Percentiles rank a stretch among this genome's conserved stretches.
Conservation (phyloP, 2,113 vertebrate species). For the Ptychochromis oligacanthus region DNA sequence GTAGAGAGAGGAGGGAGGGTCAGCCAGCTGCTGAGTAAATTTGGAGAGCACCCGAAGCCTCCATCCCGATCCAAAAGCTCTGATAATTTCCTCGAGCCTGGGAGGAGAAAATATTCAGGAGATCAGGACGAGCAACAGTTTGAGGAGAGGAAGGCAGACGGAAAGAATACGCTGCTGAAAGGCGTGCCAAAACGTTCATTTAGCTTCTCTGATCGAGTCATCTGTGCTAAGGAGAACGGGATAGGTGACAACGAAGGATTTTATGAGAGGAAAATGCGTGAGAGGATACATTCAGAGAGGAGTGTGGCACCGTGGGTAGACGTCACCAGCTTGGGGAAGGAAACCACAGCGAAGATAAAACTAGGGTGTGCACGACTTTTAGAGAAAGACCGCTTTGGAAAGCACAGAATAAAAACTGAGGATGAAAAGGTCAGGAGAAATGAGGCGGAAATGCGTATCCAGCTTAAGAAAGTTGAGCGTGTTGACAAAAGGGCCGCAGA, state of each 20-base stretch:
- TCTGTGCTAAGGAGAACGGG: constrained; percentile 58
- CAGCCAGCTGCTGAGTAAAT: constrained; percentile 81
- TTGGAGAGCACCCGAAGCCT: constrained; percentile 73
- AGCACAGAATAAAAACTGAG: neutral
- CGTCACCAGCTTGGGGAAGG: constrained; percentile 8
- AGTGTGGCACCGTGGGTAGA: neutral
- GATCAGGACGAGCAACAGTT: constrained; percentile 47
- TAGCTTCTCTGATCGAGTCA: constrained; percentile 76
- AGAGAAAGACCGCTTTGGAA: constrained; percentile 36
- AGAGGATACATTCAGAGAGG: constrained; percentile 60
- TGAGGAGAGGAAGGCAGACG: neutral
- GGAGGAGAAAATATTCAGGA: constrained; percentile 49
- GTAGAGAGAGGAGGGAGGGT: constrained; percentile 77
- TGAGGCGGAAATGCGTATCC: constrained; percentile 1
- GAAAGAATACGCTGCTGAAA: constrained; percentile 23
- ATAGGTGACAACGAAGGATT: neutral
- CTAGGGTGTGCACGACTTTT: constrained; percentile 17
- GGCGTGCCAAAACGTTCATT: constrained; percentile 72
- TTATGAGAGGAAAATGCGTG: constrained; percentile 24
- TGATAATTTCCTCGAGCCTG: constrained; percentile 71
- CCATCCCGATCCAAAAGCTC: constrained; percentile 82
- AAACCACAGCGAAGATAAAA: constrained; percentile 33
- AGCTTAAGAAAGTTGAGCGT: constrained; percentile 21
- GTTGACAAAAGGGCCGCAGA: constrained; percentile 29
- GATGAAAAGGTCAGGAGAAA: constrained; percentile 10